A percentile compares a stretch with the other conserved stretches of the same genome.
Conservation (phyloP, 1,140 invertebrate genomes). For the Drosophila hydei region DNA sequence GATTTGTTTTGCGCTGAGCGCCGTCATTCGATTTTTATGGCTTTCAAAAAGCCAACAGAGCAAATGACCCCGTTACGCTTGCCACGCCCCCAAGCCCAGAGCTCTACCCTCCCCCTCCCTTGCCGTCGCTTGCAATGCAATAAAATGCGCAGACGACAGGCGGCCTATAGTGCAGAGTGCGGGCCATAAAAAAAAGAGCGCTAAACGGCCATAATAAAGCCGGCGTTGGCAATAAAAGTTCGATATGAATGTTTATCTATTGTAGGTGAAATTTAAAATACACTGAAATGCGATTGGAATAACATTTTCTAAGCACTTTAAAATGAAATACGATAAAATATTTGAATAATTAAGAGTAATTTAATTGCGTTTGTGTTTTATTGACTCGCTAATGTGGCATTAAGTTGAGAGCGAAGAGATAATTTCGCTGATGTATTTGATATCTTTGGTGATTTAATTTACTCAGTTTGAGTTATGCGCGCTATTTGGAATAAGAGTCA, state of each 20-base stretch:
- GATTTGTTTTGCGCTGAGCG: slow-evolving; percentile 67
- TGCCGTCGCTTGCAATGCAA: slow-evolving; percentile 48
- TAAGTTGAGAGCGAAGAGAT: no score
- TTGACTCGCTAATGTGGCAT: no score
- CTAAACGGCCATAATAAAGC: slow-evolving; percentile 80
- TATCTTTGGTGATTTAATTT: not conserved
- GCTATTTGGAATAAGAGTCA: no score
- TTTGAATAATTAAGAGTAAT: no score
- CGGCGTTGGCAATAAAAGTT: slow-evolving; percentile 62
- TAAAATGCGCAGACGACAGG: slow-evolving; percentile 64
- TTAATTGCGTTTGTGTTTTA: no score
- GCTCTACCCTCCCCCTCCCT: not conserved
- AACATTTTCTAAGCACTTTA: not conserved
- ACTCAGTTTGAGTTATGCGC: no score
- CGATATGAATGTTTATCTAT: slow-evolving; percentile 39
- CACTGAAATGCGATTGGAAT: slow-evolving; percentile 3
- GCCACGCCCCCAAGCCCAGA: not conserved
- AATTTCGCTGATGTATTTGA: not conserved
- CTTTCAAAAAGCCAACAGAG: slow-evolving; percentile 74
- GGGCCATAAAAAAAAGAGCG: slow-evolving; percentile 67
- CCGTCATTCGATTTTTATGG: slow-evolving; percentile 77
- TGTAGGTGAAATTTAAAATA: slow-evolving; percentile 26
- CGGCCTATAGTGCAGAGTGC: slow-evolving; percentile 53
- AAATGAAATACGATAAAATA: not conserved
- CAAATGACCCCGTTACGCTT: slow-evolving; percentile 59